A percentile compares a stretch with the other conserved stretches of the same genome.
Evolutionary conservation across 2,797 vertebrate genomes (phyloP).

Genomic region (Scomberomorus guttatus): DNA sequence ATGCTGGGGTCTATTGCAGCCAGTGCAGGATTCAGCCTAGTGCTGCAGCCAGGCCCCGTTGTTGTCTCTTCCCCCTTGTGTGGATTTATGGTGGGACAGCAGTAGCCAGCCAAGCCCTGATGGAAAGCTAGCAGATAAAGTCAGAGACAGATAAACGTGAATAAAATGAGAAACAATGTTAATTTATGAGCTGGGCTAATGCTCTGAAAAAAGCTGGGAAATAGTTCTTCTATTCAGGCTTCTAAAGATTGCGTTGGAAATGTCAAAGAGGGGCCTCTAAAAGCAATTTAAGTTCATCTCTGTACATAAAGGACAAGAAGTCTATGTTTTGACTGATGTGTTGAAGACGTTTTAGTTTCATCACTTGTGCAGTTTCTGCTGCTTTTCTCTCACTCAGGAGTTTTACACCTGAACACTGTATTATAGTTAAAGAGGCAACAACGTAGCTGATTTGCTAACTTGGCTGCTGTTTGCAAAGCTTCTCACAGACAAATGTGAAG

Average conservation of each 20-base stretch:
- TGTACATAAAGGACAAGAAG: neutral
- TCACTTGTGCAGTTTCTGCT: constrained; percentile 11
- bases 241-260: constrained; percentile 24
- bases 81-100: constrained; percentile 23
- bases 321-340: neutral
- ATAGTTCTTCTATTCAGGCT: constrained; percentile 13
- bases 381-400: constrained; percentile 3
- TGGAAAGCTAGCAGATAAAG: constrained; percentile 25
- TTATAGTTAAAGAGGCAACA: constrained; percentile 34
- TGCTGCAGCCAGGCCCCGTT: constrained; percentile 20
- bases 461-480: constrained; percentile 44
- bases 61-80: constrained; percentile 33
- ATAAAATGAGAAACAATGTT: constrained; percentile 11
- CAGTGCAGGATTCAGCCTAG: constrained; percentile 11
- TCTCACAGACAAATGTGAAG: constrained; percentile 42
- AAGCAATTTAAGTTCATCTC: neutral
- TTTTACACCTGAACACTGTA: constrained; percentile 14
- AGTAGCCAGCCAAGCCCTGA: constrained; percentile 12
- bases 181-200: constrained; percentile 41
- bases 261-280: constrained; percentile 1
- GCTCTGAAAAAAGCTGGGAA: constrained; percentile 18
- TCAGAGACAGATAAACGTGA: constrained; percentile 22
- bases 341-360: constrained; percentile 7
- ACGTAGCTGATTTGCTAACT: constrained; percentile 43
- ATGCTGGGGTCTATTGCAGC: constrained; percentile 4